Base-by-base conservation (phyloP, 2,113 vertebrate genomes). In the Theristicus caerulescens region DNA sequence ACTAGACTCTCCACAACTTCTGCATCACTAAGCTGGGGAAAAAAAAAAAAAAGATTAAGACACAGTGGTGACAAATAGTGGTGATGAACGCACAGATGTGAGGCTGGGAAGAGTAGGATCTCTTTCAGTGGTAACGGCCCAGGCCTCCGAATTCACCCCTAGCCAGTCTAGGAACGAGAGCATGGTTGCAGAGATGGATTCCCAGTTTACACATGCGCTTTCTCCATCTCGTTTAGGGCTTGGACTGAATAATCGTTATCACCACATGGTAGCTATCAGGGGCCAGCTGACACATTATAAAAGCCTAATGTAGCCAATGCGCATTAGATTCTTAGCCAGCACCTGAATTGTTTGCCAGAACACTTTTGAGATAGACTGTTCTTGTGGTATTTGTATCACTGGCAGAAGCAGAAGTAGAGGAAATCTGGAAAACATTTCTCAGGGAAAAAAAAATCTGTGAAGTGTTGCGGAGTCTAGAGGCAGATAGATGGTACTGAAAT, bases 361-460 rank as follows among this genome's bases (percentile, higher is more conserved):
- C 67, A 44, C 94, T 97, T 97, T 74, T 40, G 78, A 93, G 82
- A 95, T 94, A 86, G 78, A 74, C 76, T 62, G 54, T 77, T 92
- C 55, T 73, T 86, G 81, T 89, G 89, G 73, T 94, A 82, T 94
- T 95, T 97, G 77, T 80, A 58, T 89, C 73, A 66, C 73, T 94
- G 93, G 86, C 78, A 95, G 70, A 76, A 93, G 81, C 32, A 95
- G 83, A 91, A 94, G 61, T 24, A 89, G 59, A 85, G 71, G 71
- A 95, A 94, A 90, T 95, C 96, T 97, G 95, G 94, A 96, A 96
- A 94, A 91, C 66, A 85, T 93, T 89, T 95, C 54, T 94, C 36
- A 64, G 66, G 46, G 52, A 46, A 80, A 46, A 62, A 82, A 72
- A 47, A 22, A 25, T 22, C 65, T 47, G n/a, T 59, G 40, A 81